Evolutionary conservation across 2,888 invertebrate genomes (phyloP).

Genomic region (Chrysolina oricalcia): DNA sequence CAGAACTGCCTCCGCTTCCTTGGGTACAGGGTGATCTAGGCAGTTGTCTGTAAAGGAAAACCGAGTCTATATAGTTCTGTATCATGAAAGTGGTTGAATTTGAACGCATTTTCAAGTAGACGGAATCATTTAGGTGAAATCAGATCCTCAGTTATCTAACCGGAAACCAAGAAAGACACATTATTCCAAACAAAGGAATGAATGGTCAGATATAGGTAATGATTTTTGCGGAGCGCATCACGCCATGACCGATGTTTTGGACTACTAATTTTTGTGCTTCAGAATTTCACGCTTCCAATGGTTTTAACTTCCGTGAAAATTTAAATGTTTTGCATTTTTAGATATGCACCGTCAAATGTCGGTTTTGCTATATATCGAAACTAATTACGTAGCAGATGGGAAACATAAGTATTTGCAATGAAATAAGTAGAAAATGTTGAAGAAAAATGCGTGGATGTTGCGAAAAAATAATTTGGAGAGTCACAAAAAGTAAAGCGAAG

Average conservation of each 20-base stretch:
- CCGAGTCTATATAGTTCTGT: too few relatives aligned
- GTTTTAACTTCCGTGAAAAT: slow-evolving; percentile 64
- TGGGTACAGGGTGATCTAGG: not conserved
- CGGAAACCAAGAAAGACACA: slow-evolving; percentile 3
- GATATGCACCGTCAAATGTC: slow-evolving; percentile 57
- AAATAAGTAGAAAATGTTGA: not conserved
- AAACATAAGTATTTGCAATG: not conserved
- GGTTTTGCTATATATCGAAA: slow-evolving; percentile 10
- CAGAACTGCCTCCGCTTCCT: not conserved
- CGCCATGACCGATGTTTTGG: slow-evolving; percentile 62
- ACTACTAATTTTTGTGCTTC: slow-evolving; percentile 62
- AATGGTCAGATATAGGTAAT: slow-evolving; percentile 21
- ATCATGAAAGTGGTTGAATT: too few relatives aligned
- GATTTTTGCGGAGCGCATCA: slow-evolving; percentile 45
- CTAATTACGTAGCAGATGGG: not conserved
- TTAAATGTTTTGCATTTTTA: slow-evolving; percentile 63
- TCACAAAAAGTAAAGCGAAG: too few relatives aligned
- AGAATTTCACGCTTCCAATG: slow-evolving; percentile 62
- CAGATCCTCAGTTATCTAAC: slow-evolving; percentile 9
- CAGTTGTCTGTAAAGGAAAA: not conserved
- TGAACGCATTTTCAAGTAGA: too few relatives aligned
- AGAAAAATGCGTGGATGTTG: too few relatives aligned
- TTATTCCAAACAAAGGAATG: slow-evolving; percentile 21
- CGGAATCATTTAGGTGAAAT: not conserved
- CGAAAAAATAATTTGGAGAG: not conserved